These are phyloP conservation scores for Phaethon lepturus DNA, from an alignment of 2,113 vertebrate species.

Conservation along the genomic window DNA sequence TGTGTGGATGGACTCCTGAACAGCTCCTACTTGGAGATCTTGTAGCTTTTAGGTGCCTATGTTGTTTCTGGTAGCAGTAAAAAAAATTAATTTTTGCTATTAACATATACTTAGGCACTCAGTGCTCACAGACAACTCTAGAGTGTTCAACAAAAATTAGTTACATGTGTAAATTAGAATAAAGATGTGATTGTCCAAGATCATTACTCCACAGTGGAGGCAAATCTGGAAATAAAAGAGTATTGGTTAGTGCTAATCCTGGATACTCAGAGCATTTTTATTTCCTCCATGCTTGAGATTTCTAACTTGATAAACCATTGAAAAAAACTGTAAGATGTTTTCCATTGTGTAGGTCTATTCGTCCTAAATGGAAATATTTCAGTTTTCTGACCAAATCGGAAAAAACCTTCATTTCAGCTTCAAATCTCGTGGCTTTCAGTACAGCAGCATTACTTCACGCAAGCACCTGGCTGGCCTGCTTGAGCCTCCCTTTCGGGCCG, in stretches of 20 bases:
- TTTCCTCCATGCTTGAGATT: background rate
- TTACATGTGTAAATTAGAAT: background rate
- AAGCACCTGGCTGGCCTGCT: background rate
- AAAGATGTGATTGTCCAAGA: background rate
- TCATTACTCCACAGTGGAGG: background rate
- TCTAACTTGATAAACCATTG: background rate
- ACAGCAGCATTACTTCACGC: background rate
- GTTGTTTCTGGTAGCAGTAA: background rate
- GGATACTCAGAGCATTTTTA: background rate
- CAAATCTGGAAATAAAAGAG: background rate
- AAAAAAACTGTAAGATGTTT: background rate
- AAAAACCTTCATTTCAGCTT: background rate
- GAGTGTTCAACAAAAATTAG: background rate
- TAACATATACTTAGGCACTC: background rate
- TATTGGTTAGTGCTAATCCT: background rate
- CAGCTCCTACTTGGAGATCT: background rate
- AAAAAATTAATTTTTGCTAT: background rate
- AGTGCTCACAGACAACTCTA: background rate
- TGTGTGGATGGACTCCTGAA: background rate
- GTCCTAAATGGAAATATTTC: background rate
- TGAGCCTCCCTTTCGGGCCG: fast-evolving
- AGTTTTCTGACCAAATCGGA: fast-evolving
- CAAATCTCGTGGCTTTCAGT: fast-evolving
- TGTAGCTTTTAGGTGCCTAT: background rate
- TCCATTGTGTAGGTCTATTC: background rate